Evolutionary conservation across 2,113 vertebrate species (phyloP).

Genomic region (Cyprinodon brontotheroides): DNA sequence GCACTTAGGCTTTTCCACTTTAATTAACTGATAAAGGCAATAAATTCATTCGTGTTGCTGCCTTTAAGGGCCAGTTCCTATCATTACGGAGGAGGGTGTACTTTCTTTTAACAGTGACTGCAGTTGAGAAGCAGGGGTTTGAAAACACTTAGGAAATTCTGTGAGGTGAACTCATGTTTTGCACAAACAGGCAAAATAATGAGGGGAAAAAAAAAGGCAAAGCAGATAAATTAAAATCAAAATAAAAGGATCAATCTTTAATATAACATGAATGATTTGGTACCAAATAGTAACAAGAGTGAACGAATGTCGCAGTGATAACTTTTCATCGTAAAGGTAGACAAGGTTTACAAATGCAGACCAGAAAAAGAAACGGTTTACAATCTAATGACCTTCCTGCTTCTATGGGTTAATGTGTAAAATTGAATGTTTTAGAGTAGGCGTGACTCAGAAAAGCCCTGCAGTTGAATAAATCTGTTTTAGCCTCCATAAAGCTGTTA

Average conservation of each 20-base stretch:
- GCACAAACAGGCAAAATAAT: neutral
- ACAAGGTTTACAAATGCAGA: neutral
- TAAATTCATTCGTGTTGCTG: neutral
- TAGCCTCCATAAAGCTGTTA: neutral
- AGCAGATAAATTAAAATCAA: neutral
- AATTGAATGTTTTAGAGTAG: neutral
- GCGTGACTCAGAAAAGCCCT: neutral
- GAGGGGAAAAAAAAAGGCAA: neutral
- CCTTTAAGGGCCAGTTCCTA: neutral
- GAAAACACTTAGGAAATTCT: too few relatives aligned
- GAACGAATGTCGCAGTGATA: neutral
- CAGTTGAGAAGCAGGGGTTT: too few relatives aligned
- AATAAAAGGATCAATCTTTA: neutral
- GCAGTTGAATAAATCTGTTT: neutral
- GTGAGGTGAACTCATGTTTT: neutral
- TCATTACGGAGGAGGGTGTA: neutral
- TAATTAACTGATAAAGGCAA: neutral
- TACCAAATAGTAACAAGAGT: neutral
- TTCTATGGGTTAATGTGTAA: neutral
- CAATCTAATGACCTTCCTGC: neutral
- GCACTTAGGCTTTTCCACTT: neutral
- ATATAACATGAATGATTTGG: slow-evolving; percentile 6
- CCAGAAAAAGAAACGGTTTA: neutral
- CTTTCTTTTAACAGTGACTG: neutral
- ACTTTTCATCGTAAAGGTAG: neutral